Evolutionary conservation across 2,113 vertebrate species (phyloP).

Genomic region (Coturnix japonica): DNA sequence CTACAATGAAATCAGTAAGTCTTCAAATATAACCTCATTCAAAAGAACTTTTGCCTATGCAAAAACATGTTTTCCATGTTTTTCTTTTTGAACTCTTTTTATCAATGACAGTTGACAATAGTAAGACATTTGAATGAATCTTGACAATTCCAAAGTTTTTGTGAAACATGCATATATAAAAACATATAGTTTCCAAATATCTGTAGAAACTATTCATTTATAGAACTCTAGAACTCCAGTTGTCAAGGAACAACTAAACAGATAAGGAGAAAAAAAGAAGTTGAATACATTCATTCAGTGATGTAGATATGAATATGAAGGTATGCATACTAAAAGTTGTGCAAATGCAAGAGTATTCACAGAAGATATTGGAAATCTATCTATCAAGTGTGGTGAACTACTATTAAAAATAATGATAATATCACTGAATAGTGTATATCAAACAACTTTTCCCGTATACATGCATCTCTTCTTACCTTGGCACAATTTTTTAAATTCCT

Average conservation of each 20-base stretch:
- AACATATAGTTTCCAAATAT: background rate
- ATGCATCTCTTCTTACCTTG: background rate
- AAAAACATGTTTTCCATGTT: background rate
- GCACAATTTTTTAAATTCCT: background rate
- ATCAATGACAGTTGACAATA: background rate
- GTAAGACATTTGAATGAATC: slow-evolving; percentile 7
- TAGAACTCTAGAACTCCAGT: background rate
- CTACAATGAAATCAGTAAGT: slow-evolving; percentile 1
- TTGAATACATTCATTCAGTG: background rate
- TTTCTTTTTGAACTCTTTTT: background rate
- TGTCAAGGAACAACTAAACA: background rate
- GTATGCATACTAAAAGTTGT: background rate
- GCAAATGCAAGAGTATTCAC: background rate
- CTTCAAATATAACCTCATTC: background rate
- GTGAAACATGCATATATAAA: background rate
- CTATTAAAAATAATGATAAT: background rate
- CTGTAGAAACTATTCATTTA: background rate
- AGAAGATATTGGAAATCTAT: background rate
- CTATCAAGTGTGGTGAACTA: background rate
- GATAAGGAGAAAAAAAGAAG: background rate
- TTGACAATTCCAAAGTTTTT: slow-evolving; percentile 36
- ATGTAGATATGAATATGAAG: background rate
- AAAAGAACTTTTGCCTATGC: background rate
- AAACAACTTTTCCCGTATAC: background rate
- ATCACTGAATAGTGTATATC: background rate